phyloP scores from a whole-genome alignment of 2,888 invertebrate genomes.

The Graphium colonna region DNA sequence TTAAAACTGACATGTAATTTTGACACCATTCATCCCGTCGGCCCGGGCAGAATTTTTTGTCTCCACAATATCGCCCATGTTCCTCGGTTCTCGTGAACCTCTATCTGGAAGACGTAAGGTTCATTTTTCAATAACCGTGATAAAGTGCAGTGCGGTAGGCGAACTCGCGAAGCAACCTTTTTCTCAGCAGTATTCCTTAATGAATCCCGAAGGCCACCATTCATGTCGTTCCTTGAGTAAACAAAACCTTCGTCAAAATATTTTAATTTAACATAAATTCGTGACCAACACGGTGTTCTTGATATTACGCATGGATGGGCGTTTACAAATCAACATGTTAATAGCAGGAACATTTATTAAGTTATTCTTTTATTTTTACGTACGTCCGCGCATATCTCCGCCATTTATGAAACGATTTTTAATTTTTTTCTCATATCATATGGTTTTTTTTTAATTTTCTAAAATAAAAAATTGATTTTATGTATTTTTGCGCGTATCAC shows the following conservation, averaged over 20 bases:
- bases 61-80: slow-evolving; percentile 16
- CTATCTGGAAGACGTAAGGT: too few relatives aligned
- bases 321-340: background rate
- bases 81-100: too few relatives aligned
- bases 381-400: too few relatives aligned
- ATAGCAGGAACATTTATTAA: too few relatives aligned
- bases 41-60: slow-evolving; percentile 51
- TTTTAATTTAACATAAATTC: slow-evolving; percentile 34
- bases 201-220: slow-evolving; percentile 69
- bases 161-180: slow-evolving; percentile 38
- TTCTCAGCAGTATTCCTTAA: slow-evolving; percentile 66
- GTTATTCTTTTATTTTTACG: background rate
- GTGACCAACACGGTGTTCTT: slow-evolving; percentile 34
- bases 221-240: slow-evolving; percentile 73
- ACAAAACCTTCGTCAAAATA: slow-evolving; percentile 65
- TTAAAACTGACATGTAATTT: slow-evolving; percentile 68
- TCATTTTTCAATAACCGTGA: slow-evolving; percentile 24
- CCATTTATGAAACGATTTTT: too few relatives aligned
- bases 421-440: too few relatives aligned
- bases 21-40: slow-evolving; percentile 74
- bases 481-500: too few relatives aligned
- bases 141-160: slow-evolving; percentile 23
- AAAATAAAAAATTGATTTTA: too few relatives aligned
- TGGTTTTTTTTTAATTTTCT: too few relatives aligned
- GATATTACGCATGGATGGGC: background rate